Conservation (phyloP, 2,888 invertebrate species). For the Acronicta leporina region DNA sequence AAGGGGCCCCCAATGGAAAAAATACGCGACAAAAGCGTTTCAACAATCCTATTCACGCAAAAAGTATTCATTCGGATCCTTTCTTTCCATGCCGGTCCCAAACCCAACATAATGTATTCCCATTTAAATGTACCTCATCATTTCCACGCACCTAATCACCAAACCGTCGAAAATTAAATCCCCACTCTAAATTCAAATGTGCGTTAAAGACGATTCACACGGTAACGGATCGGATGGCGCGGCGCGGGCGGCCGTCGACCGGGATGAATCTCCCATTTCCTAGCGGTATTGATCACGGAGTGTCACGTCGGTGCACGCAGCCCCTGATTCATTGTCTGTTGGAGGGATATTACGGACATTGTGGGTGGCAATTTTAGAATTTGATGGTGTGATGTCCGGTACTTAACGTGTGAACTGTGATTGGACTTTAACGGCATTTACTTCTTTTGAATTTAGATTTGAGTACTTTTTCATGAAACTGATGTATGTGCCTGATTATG, state of each 20-base stretch:
- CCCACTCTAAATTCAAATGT: constrained; percentile 45
- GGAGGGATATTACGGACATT: constrained; percentile 41
- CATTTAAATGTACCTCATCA: constrained; percentile 7
- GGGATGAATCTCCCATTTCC: constrained; percentile 48
- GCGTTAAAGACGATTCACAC: constrained; percentile 40
- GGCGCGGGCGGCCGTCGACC: constrained; percentile 22
- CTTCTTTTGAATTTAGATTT: neutral
- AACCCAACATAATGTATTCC: constrained; percentile 2
- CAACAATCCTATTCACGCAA: neutral
- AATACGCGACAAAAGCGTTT: neutral
- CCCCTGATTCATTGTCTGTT: constrained; percentile 46
- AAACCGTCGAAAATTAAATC: constrained; percentile 41
- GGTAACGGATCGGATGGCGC: constrained; percentile 37
- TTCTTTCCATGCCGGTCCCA: neutral
- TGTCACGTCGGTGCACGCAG: constrained; percentile 44
- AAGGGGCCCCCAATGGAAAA: no score
- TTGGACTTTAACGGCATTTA: constrained; percentile 13
- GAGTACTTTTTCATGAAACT: neutral
- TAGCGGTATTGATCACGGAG: constrained; percentile 46
- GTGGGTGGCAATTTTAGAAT: constrained; percentile 22
- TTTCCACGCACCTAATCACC: constrained; percentile 26
- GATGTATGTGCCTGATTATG: neutral
- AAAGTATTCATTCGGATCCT: neutral
- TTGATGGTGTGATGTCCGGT: constrained; percentile 36
- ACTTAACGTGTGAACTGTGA: constrained; percentile 37